A percentile compares a stretch with the other conserved stretches of the same genome.
Evolutionary conservation across 2,113 vertebrate genomes (phyloP).

Genomic region (Cyphomyrus plagiostoma): DNA sequence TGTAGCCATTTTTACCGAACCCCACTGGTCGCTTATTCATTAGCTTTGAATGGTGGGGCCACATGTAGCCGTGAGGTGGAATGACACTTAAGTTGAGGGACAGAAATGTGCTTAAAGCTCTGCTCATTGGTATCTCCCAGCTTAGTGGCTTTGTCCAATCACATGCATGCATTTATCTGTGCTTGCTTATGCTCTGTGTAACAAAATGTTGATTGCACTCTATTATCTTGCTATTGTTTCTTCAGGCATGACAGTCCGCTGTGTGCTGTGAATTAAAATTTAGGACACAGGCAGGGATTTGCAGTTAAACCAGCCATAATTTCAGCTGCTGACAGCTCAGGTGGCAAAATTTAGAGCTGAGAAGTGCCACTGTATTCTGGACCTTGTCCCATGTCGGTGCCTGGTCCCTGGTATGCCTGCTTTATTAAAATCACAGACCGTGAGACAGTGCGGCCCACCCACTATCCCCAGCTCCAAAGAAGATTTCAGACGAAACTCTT

Average conservation of each 20-base stretch:
- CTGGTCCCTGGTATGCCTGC: not conserved
- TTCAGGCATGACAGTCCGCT: conserved; percentile 1
- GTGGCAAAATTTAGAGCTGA: not conserved
- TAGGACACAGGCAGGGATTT: not conserved
- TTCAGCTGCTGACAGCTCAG: not conserved
- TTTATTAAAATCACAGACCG: not conserved
- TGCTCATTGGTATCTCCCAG: not conserved
- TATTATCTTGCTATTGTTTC: conserved; percentile 11
- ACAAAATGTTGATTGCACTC: conserved; percentile 15
- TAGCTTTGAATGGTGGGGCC: not conserved
- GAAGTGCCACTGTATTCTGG: not conserved
- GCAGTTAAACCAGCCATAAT: not conserved
- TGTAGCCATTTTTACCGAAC: not conserved
- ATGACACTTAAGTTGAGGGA: not conserved
- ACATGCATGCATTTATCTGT: conserved; percentile 3
- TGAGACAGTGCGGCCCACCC: not conserved
- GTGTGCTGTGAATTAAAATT: conserved; percentile 3
- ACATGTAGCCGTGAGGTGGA: too few relatives aligned
- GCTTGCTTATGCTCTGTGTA: conserved; percentile 10
- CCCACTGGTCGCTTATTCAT: not conserved
- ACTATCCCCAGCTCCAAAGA: not conserved
- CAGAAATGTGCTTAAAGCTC: not conserved
- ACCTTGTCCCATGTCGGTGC: not conserved
- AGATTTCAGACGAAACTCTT: not conserved
- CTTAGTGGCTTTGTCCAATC: not conserved